Percentiles rank a stretch among this genome's conserved stretches.
These are phyloP conservation scores for Andrena fulva DNA, from an alignment of 2,888 invertebrate species.

Conservation along the genomic window DNA sequence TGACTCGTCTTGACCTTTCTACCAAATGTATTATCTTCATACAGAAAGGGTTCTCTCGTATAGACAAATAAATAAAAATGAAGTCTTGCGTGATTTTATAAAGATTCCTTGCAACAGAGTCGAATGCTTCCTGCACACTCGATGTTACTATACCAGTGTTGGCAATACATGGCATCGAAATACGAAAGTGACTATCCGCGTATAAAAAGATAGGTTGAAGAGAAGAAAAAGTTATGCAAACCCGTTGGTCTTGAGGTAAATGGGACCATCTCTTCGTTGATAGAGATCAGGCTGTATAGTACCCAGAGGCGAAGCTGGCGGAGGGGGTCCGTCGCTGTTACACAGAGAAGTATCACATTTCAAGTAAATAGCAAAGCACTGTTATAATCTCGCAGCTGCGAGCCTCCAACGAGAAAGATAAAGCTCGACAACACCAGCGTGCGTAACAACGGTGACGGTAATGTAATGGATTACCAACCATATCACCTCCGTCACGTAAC, in stretches of 20 bases:
- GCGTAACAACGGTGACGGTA: neutral
- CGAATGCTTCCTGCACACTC: neutral
- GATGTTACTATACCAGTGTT: neutral
- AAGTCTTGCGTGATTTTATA: neutral
- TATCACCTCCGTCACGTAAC: neutral
- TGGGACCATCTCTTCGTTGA: slow-evolving; percentile 91
- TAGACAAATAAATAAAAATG: too few relatives aligned
- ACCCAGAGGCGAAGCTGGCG: slow-evolving; percentile 89
- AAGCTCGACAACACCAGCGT: neutral
- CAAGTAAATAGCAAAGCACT: neutral
- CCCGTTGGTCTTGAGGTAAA: slow-evolving; percentile 88
- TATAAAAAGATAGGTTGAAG: neutral
- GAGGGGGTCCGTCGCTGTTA: slow-evolving; percentile 83
- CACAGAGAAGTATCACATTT: slow-evolving; percentile 25
- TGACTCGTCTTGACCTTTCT: too few relatives aligned
- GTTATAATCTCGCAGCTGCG: neutral
- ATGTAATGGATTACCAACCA: neutral
- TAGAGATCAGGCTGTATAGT: slow-evolving; percentile 95
- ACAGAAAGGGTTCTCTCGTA: too few relatives aligned
- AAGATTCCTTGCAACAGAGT: neutral
- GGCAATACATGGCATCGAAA: neutral
- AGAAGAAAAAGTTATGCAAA: slow-evolving; percentile 41
- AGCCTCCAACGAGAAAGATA: neutral
- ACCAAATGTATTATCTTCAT: too few relatives aligned
- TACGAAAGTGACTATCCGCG: neutral